Evolutionary conservation across 1,140 invertebrate species (phyloP).

Genomic region (Drosophila ogumai): DNA sequence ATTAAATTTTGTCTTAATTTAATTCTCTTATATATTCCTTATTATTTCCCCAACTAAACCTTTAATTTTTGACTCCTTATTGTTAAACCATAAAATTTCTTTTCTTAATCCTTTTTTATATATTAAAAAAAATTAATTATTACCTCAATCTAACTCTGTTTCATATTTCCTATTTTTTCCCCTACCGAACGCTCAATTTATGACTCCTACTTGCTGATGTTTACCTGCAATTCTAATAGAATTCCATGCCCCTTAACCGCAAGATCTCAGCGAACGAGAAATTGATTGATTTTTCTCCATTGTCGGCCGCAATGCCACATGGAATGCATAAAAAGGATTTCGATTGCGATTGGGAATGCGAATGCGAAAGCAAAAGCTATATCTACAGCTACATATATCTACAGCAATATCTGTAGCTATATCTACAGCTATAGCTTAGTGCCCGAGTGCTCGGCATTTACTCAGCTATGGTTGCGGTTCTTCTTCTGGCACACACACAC

Average conservation of each 20-base stretch:
- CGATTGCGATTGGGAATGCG: slow-evolving; percentile 33
- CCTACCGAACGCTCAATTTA: not conserved
- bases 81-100: too few species aligned
- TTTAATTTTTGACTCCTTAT: not conserved
- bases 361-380: slow-evolving; percentile 2
- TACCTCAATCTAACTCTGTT: not conserved
- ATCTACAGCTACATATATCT: not conserved
- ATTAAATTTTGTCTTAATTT: not conserved
- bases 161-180: not conserved
- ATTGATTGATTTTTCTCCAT: slow-evolving; percentile 44
- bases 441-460: slow-evolving; percentile 8
- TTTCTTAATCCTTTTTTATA: too few species aligned
- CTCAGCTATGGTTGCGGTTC: slow-evolving; percentile 17
- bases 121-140: too few species aligned
- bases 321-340: slow-evolving; percentile 56
- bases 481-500: slow-evolving; percentile 2
- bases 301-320: slow-evolving; percentile 44
- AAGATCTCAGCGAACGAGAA: slow-evolving; percentile 21
- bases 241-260: slow-evolving; percentile 5
- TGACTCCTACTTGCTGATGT: not conserved
- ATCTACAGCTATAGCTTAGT: slow-evolving; percentile 4
- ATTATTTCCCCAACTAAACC: not conserved
- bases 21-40: not conserved
- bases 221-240: not conserved
- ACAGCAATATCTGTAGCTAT: too few species aligned